Conservation (phyloP, 37 sponge, comb jelly and placozoan species). For the Bolinopsis microptera region DNA sequence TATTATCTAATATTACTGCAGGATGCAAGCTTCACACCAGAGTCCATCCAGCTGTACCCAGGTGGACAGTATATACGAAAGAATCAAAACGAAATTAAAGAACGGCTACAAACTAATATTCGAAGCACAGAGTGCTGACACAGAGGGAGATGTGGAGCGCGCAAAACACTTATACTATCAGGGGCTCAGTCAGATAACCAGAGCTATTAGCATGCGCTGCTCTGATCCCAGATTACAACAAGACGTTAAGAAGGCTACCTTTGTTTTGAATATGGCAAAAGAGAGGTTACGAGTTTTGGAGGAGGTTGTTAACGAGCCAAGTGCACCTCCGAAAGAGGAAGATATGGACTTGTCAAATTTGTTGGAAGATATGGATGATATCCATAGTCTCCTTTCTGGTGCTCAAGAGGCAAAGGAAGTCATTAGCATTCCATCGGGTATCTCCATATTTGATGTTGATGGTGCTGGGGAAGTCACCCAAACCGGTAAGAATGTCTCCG, state of each 20-base stretch:
- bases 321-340: background rate
- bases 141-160: background rate
- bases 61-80: background rate
- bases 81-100: constrained; percentile 9
- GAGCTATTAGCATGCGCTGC: constrained; percentile 59
- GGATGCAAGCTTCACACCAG: background rate
- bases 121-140: constrained; percentile 52
- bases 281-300: constrained; percentile 54
- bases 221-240: background rate
- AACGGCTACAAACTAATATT: constrained; percentile 9
- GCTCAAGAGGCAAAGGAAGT: constrained; percentile 56
- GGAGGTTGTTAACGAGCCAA: background rate
- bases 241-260: constrained; percentile 26
- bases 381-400: constrained; percentile 13
- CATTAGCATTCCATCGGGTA: constrained; percentile 34
- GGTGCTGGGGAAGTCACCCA: constrained; percentile 29
- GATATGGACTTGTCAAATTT: background rate
- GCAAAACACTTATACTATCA: constrained; percentile 44
- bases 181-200: constrained; percentile 22
- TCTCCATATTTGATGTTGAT: constrained; percentile 5
- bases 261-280: constrained; percentile 54
- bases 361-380: constrained; percentile 44
- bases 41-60: background rate
- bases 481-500: background rate
- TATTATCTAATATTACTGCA: background rate